phyloP scores from a whole-genome alignment of 2,888 invertebrate genomes.

The Pachydiplax longipennis region DNA sequence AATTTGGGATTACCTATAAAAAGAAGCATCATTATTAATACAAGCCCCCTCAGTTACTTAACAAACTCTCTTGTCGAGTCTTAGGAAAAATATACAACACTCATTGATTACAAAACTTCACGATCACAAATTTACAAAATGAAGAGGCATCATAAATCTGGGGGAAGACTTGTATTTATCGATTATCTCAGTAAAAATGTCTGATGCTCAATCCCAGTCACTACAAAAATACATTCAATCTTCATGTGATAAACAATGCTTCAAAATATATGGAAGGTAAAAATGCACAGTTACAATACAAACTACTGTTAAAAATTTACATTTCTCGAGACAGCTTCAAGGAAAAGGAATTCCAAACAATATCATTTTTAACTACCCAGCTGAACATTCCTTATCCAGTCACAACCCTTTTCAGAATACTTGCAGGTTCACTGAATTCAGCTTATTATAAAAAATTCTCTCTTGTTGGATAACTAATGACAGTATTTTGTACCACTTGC shows the following conservation, averaged over 20 bases:
- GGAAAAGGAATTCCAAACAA: background rate
- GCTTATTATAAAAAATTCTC: background rate
- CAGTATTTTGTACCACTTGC: background rate
- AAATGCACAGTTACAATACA: background rate
- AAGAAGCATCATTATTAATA: background rate
- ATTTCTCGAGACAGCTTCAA: background rate
- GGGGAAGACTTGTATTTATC: conserved; percentile 44
- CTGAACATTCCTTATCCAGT: background rate
- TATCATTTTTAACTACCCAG: background rate
- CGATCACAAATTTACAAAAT: conserved; percentile 22
- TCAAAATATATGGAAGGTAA: conserved; percentile 9
- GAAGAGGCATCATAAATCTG: background rate
- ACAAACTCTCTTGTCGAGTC: background rate
- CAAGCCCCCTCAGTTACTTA: background rate
- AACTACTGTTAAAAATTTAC: background rate
- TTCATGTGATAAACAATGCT: background rate
- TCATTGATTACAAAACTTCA: background rate
- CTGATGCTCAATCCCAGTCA: background rate
- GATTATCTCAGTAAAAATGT: background rate
- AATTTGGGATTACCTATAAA: background rate
- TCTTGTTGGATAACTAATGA: background rate
- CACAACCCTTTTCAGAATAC: background rate
- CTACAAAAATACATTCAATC: conserved; percentile 35
- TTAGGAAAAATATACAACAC: conserved; percentile 19
- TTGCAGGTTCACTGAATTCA: background rate